Evolutionary conservation across 2,797 vertebrate species (phyloP).

Genomic region (Alcedo quadribrachys): DNA sequence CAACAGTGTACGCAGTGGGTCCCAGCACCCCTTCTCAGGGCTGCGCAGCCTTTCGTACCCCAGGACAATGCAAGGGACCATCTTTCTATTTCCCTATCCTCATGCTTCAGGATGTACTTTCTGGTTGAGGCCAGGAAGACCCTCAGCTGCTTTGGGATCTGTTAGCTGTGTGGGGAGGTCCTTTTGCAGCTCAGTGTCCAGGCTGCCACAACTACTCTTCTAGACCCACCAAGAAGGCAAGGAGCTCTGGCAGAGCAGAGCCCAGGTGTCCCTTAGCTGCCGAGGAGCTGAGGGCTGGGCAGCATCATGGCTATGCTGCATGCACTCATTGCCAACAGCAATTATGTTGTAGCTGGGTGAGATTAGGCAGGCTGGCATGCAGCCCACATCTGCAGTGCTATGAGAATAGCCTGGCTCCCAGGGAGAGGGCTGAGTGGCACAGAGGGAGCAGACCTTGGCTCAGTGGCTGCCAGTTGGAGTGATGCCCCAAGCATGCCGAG

Average conservation of each 20-base stretch:
- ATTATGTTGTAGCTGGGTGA: background rate
- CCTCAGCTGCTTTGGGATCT: background rate
- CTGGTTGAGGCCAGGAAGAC: background rate
- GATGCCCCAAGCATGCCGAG: background rate
- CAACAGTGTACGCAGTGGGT: accelerated
- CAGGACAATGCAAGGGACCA: background rate
- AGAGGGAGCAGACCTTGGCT: background rate
- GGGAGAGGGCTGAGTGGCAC: background rate
- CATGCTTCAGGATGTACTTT: background rate
- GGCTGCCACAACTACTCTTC: background rate
- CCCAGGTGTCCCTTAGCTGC: background rate
- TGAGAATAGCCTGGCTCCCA: background rate
- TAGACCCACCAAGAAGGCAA: background rate
- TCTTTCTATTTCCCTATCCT: background rate
- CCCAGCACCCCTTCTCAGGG: background rate
- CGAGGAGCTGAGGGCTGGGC: background rate
- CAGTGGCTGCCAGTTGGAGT: background rate
- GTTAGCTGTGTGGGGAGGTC: background rate
- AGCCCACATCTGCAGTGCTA: accelerated
- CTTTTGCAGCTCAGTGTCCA: background rate
- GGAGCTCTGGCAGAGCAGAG: background rate
- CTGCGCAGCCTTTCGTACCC: background rate
- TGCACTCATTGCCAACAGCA: background rate
- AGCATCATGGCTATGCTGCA: background rate
- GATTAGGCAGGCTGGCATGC: conserved; percentile 18